These are phyloP conservation scores for Lepilemur septentrionalis DNA, from an alignment of 2,797 vertebrate genomes.

Conservation along the genomic window DNA sequence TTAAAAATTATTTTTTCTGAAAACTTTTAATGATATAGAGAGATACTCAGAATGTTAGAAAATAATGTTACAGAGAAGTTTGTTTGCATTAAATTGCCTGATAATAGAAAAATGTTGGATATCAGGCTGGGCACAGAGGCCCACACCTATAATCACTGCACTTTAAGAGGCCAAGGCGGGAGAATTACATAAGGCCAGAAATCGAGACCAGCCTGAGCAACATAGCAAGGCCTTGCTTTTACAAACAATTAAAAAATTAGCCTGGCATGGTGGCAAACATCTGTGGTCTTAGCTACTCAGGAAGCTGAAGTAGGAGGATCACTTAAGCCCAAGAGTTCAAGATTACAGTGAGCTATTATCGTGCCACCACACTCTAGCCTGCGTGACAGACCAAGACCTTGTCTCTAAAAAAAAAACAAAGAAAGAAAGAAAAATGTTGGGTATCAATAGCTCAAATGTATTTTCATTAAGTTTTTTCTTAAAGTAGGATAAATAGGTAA, in stretches of 20 bases:
- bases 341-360: background rate
- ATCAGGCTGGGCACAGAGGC: background rate
- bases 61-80: background rate
- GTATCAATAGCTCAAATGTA: background rate
- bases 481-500: background rate
- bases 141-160: background rate
- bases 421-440: background rate
- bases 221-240: background rate
- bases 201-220: background rate
- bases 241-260: background rate
- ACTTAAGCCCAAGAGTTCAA: background rate
- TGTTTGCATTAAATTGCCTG: background rate
- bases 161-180: background rate
- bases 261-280: background rate
- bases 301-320: background rate
- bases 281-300: background rate
- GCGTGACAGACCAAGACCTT: background rate
- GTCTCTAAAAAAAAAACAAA: background rate
- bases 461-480: background rate
- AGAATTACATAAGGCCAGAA: background rate
- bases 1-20: background rate
- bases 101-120: background rate
- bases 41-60: slow-evolving; percentile 28
- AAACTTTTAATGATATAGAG: background rate
- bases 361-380: background rate